Evolutionary conservation across 1,140 invertebrate species (phyloP).

Genomic region (Papilio xuthus): DNA sequence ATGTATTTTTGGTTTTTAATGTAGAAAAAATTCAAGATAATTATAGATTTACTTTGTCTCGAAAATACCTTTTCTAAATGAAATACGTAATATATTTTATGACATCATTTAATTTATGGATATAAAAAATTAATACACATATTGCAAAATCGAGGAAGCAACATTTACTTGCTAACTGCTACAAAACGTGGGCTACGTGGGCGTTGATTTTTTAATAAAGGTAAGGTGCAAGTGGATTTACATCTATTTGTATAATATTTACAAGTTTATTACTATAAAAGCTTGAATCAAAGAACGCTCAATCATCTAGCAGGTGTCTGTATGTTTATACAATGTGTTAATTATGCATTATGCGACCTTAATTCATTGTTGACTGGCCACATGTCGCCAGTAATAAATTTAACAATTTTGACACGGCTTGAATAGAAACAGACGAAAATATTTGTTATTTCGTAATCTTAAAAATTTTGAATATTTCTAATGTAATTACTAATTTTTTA

Average conservation of each 20-base stretch:
- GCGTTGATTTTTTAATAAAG: not conserved
- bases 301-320: conserved; percentile 33
- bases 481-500: not conserved
- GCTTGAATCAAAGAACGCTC: conserved; percentile 19
- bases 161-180: not conserved
- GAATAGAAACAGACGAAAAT: not conserved
- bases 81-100: not conserved
- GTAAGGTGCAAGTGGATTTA: not conserved
- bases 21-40: too few species aligned
- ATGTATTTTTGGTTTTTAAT: too few species aligned
- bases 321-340: conserved; percentile 32
- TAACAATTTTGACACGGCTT: conserved; percentile 1
- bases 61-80: not conserved
- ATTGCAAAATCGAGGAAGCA: not conserved
- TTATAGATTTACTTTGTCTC: too few species aligned
- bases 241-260: conserved; percentile 18
- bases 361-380: conserved; percentile 32
- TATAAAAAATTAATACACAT: not conserved
- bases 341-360: conserved; percentile 30
- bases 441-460: conserved; percentile 3
- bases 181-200: not conserved
- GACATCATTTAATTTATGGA: not conserved
- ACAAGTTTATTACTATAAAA: conserved; percentile 24
- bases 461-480: not conserved
- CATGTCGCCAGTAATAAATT: conserved; percentile 27